Evolutionary conservation across 2,113 vertebrate species (phyloP).

Genomic region (Lophotis ruficrista): DNA sequence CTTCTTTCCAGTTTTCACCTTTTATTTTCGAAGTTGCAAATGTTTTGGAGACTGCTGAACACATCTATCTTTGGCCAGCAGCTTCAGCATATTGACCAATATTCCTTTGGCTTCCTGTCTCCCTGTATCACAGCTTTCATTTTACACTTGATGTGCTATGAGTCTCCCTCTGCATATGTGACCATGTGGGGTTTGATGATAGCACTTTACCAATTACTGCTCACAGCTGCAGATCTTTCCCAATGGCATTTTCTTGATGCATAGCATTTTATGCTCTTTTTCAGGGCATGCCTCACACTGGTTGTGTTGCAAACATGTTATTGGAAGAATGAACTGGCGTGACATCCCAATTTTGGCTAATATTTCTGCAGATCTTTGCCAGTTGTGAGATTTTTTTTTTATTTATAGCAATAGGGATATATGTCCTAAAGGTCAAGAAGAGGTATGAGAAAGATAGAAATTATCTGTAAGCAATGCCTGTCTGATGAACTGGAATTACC

Average conservation of each 20-base stretch:
- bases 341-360: background rate
- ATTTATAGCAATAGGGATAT: background rate
- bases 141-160: constrained; percentile 48
- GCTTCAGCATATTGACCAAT: constrained; percentile 32
- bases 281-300: background rate
- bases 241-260: constrained; percentile 39
- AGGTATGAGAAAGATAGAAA: background rate
- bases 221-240: constrained; percentile 66
- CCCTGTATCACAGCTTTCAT: constrained; percentile 26
- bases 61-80: background rate
- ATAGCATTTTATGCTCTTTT: constrained; percentile 24
- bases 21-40: constrained; percentile 6
- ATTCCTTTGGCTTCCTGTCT: constrained; percentile 26
- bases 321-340: background rate
- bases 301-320: background rate
- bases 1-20: background rate
- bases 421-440: background rate
- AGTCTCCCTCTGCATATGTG: constrained; percentile 55
- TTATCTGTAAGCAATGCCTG: background rate
- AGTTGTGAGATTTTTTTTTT: background rate
- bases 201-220: constrained; percentile 63
- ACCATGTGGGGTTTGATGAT: constrained; percentile 57
- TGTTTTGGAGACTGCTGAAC: background rate
- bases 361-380: background rate
- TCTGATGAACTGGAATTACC: background rate